Conservation (phyloP, 2,797 vertebrate genomes). For the Molossus alvarezi region DNA sequence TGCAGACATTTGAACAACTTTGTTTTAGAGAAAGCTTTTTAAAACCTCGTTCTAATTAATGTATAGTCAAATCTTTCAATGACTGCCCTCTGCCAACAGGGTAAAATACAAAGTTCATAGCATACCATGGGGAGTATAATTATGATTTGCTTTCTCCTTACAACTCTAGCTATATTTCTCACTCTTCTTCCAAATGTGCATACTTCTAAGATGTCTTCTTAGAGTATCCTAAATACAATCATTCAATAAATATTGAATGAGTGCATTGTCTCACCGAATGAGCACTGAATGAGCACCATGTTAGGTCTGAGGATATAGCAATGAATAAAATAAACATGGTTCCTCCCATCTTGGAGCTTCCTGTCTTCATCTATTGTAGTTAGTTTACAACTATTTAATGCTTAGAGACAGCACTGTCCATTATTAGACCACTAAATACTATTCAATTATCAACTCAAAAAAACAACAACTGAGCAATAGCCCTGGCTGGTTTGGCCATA, state of each 20-base stretch:
- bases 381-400: not conserved
- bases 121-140: not conserved
- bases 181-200: not conserved
- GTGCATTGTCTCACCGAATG: no score
- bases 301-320: not conserved
- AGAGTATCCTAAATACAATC: not conserved
- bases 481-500: not conserved
- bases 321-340: not conserved
- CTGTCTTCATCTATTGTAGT: not conserved
- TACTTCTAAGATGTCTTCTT: not conserved
- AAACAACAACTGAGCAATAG: not conserved
- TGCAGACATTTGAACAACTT: not conserved
- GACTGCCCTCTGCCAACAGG: not conserved
- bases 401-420: not conserved
- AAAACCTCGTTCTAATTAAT: not conserved
- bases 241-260: not conserved
- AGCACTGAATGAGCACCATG: fast-evolving
- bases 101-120: not conserved
- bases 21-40: not conserved
- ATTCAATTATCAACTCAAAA: not conserved
- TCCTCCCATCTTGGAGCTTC: not conserved
- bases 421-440: not conserved
- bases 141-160: not conserved
- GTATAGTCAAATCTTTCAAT: not conserved
- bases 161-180: not conserved